These are phyloP conservation scores for Diloba caeruleocephala DNA, from an alignment of 2,888 invertebrate species.

Conservation along the genomic window DNA sequence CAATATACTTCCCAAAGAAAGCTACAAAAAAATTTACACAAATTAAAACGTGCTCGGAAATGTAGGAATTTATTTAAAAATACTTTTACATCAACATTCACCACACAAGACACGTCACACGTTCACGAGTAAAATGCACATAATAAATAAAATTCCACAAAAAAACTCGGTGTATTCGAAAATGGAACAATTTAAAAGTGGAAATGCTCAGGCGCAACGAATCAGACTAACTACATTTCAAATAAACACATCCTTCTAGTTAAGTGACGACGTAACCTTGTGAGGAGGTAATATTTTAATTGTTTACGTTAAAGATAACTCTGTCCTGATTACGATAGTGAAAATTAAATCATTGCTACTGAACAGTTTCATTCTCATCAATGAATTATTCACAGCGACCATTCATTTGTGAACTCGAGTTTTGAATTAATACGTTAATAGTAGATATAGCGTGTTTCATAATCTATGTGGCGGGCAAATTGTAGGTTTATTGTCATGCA, in stretches of 20 bases:
- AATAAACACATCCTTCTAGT: slow-evolving; percentile 61
- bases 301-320: slow-evolving; percentile 36
- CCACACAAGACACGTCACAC: neutral
- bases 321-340: slow-evolving; percentile 15
- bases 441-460: neutral
- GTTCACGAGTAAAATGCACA: slow-evolving; percentile 10
- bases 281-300: slow-evolving; percentile 50
- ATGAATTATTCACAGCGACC: slow-evolving; percentile 16
- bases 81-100: neutral
- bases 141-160: slow-evolving; percentile 6
- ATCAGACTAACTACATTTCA: slow-evolving; percentile 61
- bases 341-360: neutral
- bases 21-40: neutral
- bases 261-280: slow-evolving; percentile 63
- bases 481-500: neutral
- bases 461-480: too few species aligned
- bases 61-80: neutral
- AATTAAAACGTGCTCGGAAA: neutral
- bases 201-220: slow-evolving; percentile 59
- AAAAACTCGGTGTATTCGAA: slow-evolving; percentile 32
- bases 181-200: slow-evolving; percentile 53
- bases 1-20: too few species aligned
- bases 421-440: slow-evolving; percentile 8
- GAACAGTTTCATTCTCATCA: slow-evolving; percentile 9
- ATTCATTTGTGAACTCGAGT: neutral